phyloP scores from a whole-genome alignment of 1,140 invertebrate species.

The Popillia japonica region DNA sequence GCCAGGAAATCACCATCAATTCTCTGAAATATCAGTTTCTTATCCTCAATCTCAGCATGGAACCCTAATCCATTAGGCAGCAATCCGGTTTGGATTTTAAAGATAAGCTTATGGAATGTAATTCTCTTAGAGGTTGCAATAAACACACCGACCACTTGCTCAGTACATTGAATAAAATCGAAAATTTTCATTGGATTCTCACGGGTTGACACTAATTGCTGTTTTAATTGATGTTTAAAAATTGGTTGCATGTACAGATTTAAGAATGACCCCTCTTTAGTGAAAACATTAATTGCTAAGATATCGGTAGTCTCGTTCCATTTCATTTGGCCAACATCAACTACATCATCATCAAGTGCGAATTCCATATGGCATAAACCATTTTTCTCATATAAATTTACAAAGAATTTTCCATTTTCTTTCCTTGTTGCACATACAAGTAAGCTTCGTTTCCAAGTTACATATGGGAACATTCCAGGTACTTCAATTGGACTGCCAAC shows the following conservation, averaged over 20 bases:
- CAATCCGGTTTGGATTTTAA: background rate
- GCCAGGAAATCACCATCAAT: background rate
- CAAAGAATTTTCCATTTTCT: constrained; percentile 11
- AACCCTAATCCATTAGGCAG: background rate
- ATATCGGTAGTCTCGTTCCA: background rate
- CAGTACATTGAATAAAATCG: background rate
- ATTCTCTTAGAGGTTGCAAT: background rate
- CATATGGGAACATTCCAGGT: background rate
- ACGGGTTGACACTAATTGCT: background rate
- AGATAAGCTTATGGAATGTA: background rate
- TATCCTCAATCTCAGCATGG: background rate
- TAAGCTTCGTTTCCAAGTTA: background rate
- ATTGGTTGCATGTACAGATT: background rate
- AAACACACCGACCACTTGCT: background rate
- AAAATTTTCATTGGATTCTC: background rate
- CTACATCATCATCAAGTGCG: background rate
- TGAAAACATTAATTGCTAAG: background rate
- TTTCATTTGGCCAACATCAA: background rate
- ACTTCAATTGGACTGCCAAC: background rate
- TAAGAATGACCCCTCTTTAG: background rate
- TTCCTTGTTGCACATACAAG: background rate
- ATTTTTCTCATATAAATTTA: constrained; percentile 21
- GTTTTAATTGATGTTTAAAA: constrained; percentile 9
- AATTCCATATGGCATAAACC: background rate
- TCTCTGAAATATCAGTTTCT: background rate